Percentiles rank a stretch among this genome's conserved stretches.
phyloP scores from a whole-genome alignment of 2,797 vertebrate species.

The Pogonophryne albipinna region DNA sequence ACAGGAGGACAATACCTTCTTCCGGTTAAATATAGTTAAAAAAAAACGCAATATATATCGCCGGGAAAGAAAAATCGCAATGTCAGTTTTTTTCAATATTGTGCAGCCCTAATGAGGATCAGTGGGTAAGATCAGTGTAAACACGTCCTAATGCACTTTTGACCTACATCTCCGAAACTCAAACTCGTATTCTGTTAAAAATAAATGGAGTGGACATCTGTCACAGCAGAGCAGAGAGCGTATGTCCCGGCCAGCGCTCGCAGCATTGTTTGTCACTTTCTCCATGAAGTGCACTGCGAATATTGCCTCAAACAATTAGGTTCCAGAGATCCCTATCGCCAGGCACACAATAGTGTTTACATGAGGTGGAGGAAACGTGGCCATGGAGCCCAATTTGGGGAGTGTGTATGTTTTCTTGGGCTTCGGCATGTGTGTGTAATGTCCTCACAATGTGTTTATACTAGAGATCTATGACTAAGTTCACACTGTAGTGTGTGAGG shows the following conservation, averaged over 20 bases:
- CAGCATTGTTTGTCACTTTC: constrained; percentile 84
- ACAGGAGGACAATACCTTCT: too few species aligned
- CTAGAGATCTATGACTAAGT: constrained; percentile 5
- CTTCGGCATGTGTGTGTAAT: constrained; percentile 30
- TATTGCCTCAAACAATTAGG: constrained; percentile 86
- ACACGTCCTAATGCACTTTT: constrained; percentile 1
- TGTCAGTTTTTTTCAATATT: too few species aligned
- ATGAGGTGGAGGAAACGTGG: constrained; percentile 79
- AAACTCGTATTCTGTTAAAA: constrained; percentile 36
- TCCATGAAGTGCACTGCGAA: constrained; percentile 71
- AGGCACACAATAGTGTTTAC: constrained; percentile 87
- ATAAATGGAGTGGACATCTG: constrained; percentile 63
- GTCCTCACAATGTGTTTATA: constrained; percentile 28
- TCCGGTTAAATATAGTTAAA: too few species aligned
- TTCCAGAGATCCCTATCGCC: constrained; percentile 81
- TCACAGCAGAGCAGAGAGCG: constrained; percentile 36
- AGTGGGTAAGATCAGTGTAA: background rate
- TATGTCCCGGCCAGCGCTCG: constrained; percentile 50
- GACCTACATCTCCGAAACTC: background rate
- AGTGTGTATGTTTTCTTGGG: constrained; percentile 65
- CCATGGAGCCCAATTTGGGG: constrained; percentile 76
- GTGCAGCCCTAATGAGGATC: too few species aligned
- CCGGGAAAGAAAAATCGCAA: too few species aligned
- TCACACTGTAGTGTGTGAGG: background rate
- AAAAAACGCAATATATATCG: too few species aligned